Evolutionary conservation across 1,140 invertebrate genomes (phyloP).

Genomic region (Drosophila tsacasi): DNA sequence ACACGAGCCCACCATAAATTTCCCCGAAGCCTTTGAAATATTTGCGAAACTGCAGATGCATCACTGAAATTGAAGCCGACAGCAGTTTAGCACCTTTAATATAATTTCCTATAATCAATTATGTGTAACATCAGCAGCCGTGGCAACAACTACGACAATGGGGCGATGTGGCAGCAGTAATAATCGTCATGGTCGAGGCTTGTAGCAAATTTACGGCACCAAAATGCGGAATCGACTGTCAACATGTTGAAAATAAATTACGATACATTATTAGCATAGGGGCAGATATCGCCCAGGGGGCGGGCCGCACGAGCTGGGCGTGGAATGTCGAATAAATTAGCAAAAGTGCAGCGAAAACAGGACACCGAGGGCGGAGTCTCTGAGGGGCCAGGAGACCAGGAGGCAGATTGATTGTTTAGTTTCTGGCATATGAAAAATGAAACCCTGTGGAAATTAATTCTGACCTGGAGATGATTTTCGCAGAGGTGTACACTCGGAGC

Average conservation of each 20-base stretch:
- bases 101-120: constrained; percentile 75
- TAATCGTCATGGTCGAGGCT: constrained; percentile 55
- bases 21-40: constrained; percentile 14
- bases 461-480: constrained; percentile 50
- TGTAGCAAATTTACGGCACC: constrained; percentile 68
- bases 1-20: constrained; percentile 19
- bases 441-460: constrained; percentile 14
- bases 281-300: constrained; percentile 31
- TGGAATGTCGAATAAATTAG: constrained; percentile 68
- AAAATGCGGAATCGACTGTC: constrained; percentile 70
- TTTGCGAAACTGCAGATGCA: constrained; percentile 23
- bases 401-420: constrained; percentile 62
- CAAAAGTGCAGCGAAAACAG: constrained; percentile 26
- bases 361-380: not conserved
- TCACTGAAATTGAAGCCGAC: constrained; percentile 36
- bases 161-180: constrained; percentile 46
- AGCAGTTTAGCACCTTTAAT: constrained; percentile 72
- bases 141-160: constrained; percentile 13
- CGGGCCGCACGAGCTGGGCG: constrained; percentile 19
- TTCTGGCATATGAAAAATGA: constrained; percentile 42
- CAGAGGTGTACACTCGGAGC: constrained; percentile 14
- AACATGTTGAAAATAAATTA: constrained; percentile 79
- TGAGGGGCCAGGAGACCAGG: not conserved
- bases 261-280: constrained; percentile 78
- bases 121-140: constrained; percentile 61